These are phyloP conservation scores for Peromyscus melanophrys DNA, from an alignment of 2,797 vertebrate species.

Conservation along the genomic window DNA sequence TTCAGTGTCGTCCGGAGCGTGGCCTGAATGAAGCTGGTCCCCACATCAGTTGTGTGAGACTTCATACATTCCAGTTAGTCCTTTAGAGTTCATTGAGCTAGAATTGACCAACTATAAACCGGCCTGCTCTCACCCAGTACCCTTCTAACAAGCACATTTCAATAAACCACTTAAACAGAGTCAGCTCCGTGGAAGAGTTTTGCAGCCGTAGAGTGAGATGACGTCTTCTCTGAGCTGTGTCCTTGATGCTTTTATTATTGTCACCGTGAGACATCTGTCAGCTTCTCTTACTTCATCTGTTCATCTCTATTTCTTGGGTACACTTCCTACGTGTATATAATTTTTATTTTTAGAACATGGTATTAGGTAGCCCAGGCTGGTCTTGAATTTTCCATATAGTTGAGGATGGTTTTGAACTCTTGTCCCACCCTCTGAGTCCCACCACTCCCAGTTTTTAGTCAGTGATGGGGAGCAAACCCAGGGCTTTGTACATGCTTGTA, in stretches of 20 bases:
- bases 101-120: background rate
- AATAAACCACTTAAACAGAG: background rate
- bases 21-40: background rate
- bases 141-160: background rate
- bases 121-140: background rate
- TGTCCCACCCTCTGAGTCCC: background rate
- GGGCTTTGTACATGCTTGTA: background rate
- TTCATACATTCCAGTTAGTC: background rate
- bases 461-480: background rate
- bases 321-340: background rate
- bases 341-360: background rate
- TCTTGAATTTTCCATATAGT: background rate
- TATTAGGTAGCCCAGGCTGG: background rate
- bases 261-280: background rate
- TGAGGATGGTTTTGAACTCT: background rate
- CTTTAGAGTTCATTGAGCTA: background rate
- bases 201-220: background rate
- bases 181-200: background rate
- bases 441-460: background rate
- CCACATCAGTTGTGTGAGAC: background rate
- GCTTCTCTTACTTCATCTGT: background rate
- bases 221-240: background rate
- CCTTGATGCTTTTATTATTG: background rate
- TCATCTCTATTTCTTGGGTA: background rate
- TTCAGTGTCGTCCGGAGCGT: background rate